Base-by-base conservation (phyloP, 2,113 vertebrate species). In the Thermophis baileyi region DNA sequence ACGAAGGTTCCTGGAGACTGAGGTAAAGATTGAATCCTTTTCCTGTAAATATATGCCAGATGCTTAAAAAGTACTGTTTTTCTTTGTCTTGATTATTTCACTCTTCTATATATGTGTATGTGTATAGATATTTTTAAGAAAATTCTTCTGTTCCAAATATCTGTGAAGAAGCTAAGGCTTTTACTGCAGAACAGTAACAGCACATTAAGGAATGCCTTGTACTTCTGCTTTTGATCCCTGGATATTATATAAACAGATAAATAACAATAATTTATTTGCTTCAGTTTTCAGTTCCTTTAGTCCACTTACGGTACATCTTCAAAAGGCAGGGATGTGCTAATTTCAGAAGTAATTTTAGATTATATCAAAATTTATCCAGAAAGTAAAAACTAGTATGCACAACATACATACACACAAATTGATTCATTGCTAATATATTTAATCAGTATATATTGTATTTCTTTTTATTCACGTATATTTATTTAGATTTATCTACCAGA, bases 1-100 rank as follows among this genome's bases (percentile, higher is more conserved):
- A 93, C 95, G 99, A 3, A 98, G 99, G 55, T 99, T 99, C 96
- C 94, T 99, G 92, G 99, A 99, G 97, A 99, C 99, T 0, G 99
- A 99, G 99, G 99, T 99, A 93, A 98, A 97, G 3, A 7, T 0
- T 0, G 74, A 53, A 86, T 94, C 4, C 51, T 87, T 8, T 63
- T 88, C 24, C 30, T 16, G 1, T n/a, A 55, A 53, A 50, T 47
- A 35, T 44, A 53, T 0, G 27, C 35, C 40, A 14, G 2, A 22
- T 4, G n/a, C 4, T 46, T 74, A 57, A 69, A 87, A 90, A 0
- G 0, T 49, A 46, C n/a, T 60, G 0, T 46, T 90, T 50, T 60
- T 46, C 74, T 88, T 89, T 46, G 91, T 6, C 0, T 85, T 0
- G 53, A 30, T 10, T 44, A 55, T 12, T 1, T 47, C 18, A 35